Evolutionary conservation across 2,797 vertebrate species (phyloP), one percentile per base, ranked within the genome.

Genomic region (Lophius americanus): DNA sequence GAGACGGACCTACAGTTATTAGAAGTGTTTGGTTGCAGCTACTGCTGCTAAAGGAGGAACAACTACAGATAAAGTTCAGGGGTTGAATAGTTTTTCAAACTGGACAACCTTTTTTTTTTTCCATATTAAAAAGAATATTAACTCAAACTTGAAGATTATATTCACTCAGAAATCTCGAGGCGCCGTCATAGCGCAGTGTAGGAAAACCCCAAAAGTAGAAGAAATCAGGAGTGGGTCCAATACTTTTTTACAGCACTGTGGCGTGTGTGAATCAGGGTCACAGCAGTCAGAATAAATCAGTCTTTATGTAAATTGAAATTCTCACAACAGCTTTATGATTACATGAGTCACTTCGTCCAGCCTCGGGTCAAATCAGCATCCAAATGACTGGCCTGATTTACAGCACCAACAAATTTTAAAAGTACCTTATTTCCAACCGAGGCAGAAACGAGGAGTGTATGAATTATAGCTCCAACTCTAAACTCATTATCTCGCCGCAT

Each of bases 401-500:
- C 39, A 51, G 1, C 10, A 11, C 47, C 53, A 70, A 72, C 72
- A 44, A 37, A 64, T 54, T 33, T 42, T 41, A 58, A 55, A 67
- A 75, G 74, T 3, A 64, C 43, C 53, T 68, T 62, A 43, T 79
- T 71, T 62, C 60, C 46, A 56, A 67, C 65, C 13, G 51, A 61
- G 65, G 70, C 14, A 49, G 73, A 81, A 68, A 83, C 83, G 55
- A 67, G 82, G 62, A 65, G 79, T 69, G 66, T 68, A 64, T 76
- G 63, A 90, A 86, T 86, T 77, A 88, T 68, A 47, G 73, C 71
- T 75, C 71, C 53, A 48, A 71, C 77, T 85, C 78, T 74, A 78
- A 79, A 86, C 78, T 90, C 89, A 89, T 92, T 90, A 91, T 89
- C 83, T 83, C 52, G 12, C 70, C 4, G 52, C 47, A 14, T 59